Base-by-base conservation (phyloP, 2,888 invertebrate genomes). In the Lamproptera curius region DNA sequence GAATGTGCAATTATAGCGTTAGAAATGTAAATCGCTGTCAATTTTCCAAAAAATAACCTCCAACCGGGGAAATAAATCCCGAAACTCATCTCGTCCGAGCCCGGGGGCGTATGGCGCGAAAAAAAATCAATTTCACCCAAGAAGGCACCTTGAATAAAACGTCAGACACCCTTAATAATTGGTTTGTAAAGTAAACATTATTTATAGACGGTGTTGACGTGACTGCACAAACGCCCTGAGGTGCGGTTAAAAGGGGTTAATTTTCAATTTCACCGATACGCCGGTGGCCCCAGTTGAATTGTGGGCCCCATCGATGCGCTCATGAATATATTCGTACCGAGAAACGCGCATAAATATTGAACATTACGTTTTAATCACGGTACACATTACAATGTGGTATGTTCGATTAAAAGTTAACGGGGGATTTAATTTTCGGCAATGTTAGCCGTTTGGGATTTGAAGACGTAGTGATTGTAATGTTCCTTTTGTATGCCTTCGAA, bases 181-280 rank as follows among this genome's bases (percentile, higher is more conserved):
- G 83, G 81, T 77, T 80, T 77, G 77, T 81, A 78, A 74, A 77
- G 71, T 64, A 68, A 68, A 67, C 68, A 78, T 86, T 80, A 80
- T 76, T 87, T 79, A 87, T 77, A 65, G 75, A 61, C 73, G 65
- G 83, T 83, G 86, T 83, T 84, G 86, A 87, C 85, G 79, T 64
- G 82, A 71, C 63, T 62, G 61, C 65, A 59, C 62, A 67, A 74
- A 63, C 79, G 73, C 76, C 79, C 74, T 73, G 76, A 79, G 82
- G 78, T 70, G 81, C 76, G 73, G 73, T 75, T 73, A 74, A 78
- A 76, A 70, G 76, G 79, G 81, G 83, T 80, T 82, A 84, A 86
- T 84, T 84, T 86, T 85, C 83, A 86, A 86, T 87, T 77, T 76
- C 11, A n/a, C n/a, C 63, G 66, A 70, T 72, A 72, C 77, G 73